Base-by-base conservation (phyloP, 2,797 vertebrate species). In the Todus mexicanus region DNA sequence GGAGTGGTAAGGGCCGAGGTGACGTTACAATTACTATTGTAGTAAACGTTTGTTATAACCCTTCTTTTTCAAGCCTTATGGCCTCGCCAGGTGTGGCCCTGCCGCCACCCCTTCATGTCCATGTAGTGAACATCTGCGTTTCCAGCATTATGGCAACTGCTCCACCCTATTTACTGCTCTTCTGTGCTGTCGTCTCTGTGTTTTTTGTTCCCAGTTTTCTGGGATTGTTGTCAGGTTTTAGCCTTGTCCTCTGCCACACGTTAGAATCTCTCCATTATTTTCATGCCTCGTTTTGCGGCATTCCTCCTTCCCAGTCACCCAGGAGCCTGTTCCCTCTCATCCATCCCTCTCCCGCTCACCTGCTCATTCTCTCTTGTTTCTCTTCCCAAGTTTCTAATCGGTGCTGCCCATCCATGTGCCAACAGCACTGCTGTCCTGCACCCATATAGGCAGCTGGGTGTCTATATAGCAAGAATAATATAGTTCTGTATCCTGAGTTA, bases 131-230 rank as follows among this genome's bases (percentile, higher is more conserved):
- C 11, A 25, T 8, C 2, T 3, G 31, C 0, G 0, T 70, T 43
- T 7, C 18, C 12, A n/a, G 64, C 20, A 0, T 14, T 10, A 15
- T 0, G 1, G 33, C 29, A 29, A 3, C 37, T 14, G 33, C 56
- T 33, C 33, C 19, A 9, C 29, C 10, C 12, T 43, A 1, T 17
- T 19, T 27, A 16, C 40, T 31, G 42, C 45, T 57, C 20, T n/a
- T 20, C 1, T 25, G 16, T 63, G 69, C 59, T 43, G 50, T 19
- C 0, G 0, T 22, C 15, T 31, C 42, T 60, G 37, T 11, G 1
- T 70, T 73, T 70, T 76, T 51, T 74, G 1, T 53, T 17, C 26
- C 31, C 7, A 2, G 13, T 14, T 79, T 48, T 65, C 18, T 42
- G 40, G 11, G 61, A 50, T 20, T 26, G 40, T 37, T n/a, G 29